These are phyloP conservation scores for Pseudolaguvia tuberculata DNA, from an alignment of 2,113 vertebrate genomes.

Conservation along the genomic window DNA sequence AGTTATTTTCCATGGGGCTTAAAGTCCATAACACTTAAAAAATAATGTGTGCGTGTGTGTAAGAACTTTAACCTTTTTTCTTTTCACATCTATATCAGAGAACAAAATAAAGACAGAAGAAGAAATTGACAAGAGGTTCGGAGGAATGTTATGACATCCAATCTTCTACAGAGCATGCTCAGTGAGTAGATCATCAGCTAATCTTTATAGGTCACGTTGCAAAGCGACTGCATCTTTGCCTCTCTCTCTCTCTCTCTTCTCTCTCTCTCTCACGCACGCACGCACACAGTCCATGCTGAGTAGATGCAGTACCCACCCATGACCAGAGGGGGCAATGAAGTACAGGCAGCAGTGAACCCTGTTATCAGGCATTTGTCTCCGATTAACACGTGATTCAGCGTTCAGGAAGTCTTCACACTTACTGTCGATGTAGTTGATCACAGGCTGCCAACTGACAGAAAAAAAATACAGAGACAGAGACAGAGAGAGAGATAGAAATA, in stretches of 20 bases:
- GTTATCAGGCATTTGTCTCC: constrained; percentile 70
- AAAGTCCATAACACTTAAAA: neutral
- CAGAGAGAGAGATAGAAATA: neutral
- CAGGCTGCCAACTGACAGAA: constrained; percentile 67
- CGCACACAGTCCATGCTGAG: neutral
- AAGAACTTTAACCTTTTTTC: too few relatives aligned
- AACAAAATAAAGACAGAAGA: too few relatives aligned
- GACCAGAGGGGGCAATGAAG: constrained; percentile 70
- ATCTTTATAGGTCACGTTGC: constrained; percentile 57
- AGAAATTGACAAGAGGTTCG: neutral
- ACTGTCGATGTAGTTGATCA: constrained; percentile 71
- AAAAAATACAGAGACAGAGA: neutral
- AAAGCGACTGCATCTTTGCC: constrained; percentile 36
- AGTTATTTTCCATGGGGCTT: too few relatives aligned
- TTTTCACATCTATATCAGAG: too few relatives aligned
- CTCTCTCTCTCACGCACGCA: neutral
- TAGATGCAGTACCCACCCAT: constrained; percentile 60
- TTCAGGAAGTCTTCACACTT: constrained; percentile 75
- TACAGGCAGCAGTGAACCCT: constrained; percentile 74
- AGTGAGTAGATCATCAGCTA: constrained; percentile 57
- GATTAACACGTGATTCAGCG: constrained; percentile 69
- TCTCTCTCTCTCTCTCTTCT: too few relatives aligned
- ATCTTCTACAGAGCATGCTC: constrained; percentile 56
- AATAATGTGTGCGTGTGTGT: neutral
- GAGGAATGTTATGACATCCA: neutral